Evolutionary conservation across 2,797 vertebrate species (phyloP).

Genomic region (Sebastiscus albofasciatus): DNA sequence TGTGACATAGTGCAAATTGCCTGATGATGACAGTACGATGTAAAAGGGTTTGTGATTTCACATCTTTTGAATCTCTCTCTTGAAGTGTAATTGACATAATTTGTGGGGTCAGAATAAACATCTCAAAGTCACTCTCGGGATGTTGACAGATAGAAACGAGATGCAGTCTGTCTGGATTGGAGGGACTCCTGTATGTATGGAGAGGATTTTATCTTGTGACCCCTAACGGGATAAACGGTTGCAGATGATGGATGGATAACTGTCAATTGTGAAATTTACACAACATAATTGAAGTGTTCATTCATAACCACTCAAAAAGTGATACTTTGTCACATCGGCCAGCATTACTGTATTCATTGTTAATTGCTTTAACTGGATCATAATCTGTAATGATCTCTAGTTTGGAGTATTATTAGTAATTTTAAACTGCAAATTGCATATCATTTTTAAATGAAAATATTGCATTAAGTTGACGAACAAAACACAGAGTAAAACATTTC

Average conservation of each 20-base stretch:
- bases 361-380: background rate
- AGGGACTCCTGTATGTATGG: background rate
- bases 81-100: conserved; percentile 2
- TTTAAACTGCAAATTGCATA: background rate
- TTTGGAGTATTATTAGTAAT: background rate
- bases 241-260: background rate
- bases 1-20: conserved; percentile 18
- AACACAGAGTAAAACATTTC: background rate
- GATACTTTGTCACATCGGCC: background rate
- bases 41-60: background rate
- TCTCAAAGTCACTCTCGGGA: background rate
- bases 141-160: background rate
- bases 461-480: background rate
- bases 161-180: too few relatives aligned
- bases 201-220: background rate
- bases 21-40: conserved; percentile 11
- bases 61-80: conserved; percentile 1
- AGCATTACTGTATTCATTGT: background rate
- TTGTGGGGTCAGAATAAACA: background rate
- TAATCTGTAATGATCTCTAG: background rate
- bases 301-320: background rate
- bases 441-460: background rate
- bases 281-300: background rate
- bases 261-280: background rate
- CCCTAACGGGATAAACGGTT: too few relatives aligned